Conservation (phyloP, 2,797 vertebrate species). For the Potorous gilbertii region DNA sequence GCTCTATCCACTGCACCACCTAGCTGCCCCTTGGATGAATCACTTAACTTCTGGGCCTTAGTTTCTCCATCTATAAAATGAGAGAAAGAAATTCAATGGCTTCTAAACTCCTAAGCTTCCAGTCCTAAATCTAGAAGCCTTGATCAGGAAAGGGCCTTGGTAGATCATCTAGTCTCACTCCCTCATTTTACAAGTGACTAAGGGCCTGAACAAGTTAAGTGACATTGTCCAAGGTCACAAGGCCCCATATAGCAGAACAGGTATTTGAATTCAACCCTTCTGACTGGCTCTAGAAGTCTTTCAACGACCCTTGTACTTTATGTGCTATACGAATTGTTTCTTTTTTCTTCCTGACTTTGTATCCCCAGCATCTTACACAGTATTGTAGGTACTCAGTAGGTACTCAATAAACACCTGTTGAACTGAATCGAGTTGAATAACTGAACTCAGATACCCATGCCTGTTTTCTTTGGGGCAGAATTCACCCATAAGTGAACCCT, state of each 20-base stretch:
- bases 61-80: neutral
- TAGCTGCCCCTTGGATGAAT: neutral
- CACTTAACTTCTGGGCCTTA: neutral
- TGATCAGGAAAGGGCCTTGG: neutral
- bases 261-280: neutral
- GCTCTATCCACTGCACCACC: too few species aligned
- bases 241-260: neutral
- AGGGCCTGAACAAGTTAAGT: neutral
- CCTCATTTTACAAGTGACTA: neutral
- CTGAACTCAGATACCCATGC: neutral
- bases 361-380: neutral
- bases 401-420: neutral
- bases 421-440: neutral
- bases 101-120: neutral
- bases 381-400: neutral
- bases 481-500: conserved; percentile 39
- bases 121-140: neutral
- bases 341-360: neutral
- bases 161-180: neutral
- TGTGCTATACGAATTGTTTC: neutral
- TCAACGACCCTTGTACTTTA: neutral
- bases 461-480: conserved; percentile 46
- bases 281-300: neutral
- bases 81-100: neutral
- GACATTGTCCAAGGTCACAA: conserved; percentile 8